These are phyloP conservation scores for Crossaster papposus DNA, from an alignment of 53 echinoderm and acorn worm genomes.

Conservation along the genomic window DNA sequence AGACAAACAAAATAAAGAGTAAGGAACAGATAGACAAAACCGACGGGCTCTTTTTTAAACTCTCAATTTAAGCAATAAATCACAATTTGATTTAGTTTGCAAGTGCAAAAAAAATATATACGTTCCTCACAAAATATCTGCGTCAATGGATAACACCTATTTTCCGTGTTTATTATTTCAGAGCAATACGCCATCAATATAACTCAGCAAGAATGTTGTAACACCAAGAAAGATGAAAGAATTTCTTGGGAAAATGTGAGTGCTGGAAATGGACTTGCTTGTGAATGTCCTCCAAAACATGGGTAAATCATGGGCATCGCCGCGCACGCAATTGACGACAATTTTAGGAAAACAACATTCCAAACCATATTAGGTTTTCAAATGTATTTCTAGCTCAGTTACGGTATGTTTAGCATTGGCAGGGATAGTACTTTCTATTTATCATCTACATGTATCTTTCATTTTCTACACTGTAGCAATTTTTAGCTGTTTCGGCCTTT, in stretches of 20 bases:
- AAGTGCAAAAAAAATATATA: background rate
- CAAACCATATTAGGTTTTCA: conserved; percentile 3
- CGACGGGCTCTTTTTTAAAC: background rate
- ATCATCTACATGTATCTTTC: too few species aligned
- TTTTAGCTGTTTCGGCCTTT: too few species aligned
- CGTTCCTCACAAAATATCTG: background rate
- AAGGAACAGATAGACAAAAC: background rate
- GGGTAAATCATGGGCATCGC: background rate
- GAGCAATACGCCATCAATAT: conserved; percentile 4
- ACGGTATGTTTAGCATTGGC: too few species aligned
- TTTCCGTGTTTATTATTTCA: conserved; percentile 35
- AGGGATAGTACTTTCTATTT: too few species aligned
- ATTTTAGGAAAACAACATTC: conserved; percentile 28
- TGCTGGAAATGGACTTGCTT: conserved; percentile 5
- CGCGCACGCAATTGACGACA: background rate
- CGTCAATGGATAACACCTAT: conserved; percentile 13
- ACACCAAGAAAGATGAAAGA: conserved; percentile 4
- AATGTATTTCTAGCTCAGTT: background rate
- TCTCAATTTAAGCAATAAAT: conserved; percentile 19
- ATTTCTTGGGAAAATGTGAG: background rate
- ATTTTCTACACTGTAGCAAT: too few species aligned
- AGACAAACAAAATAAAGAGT: background rate
- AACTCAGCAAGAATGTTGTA: conserved; percentile 33
- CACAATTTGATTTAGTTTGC: conserved; percentile 16
- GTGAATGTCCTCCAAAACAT: conserved; percentile 21